phyloP scores from a whole-genome alignment of 2,888 invertebrate genomes.

The Agonopterix arenella region DNA sequence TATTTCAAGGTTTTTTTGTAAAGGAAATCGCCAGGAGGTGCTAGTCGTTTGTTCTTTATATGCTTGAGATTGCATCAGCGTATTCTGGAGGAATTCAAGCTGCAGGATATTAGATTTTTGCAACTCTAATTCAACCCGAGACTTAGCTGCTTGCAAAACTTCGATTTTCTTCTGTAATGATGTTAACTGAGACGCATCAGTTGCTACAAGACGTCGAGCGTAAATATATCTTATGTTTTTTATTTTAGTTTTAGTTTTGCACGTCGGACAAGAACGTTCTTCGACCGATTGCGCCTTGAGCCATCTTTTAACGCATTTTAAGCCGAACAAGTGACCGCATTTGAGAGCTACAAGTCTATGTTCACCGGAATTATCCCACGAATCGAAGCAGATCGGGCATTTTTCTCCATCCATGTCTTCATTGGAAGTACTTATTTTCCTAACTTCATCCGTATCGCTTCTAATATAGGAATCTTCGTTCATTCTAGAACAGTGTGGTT shows the following conservation, averaged over 20 bases:
- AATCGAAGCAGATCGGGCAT: constrained; percentile 93
- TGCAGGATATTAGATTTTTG: constrained; percentile 46
- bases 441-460: constrained; percentile 25
- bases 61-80: constrained; percentile 46
- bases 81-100: constrained; percentile 40
- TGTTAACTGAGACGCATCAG: constrained; percentile 88
- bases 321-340: constrained; percentile 96
- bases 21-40: constrained; percentile 61
- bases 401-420: constrained; percentile 71
- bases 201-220: constrained; percentile 83
- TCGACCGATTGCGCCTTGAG: constrained; percentile 71
- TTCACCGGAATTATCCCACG: constrained; percentile 90
- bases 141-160: constrained; percentile 73
- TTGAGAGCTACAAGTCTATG: constrained; percentile 90
- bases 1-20: constrained; percentile 82
- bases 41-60: constrained; percentile 29
- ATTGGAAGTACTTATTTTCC: constrained; percentile 34
- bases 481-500: background rate
- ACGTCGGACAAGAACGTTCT: constrained; percentile 89
- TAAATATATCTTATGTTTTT: constrained; percentile 88
- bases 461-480: background rate
- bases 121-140: constrained; percentile 79
- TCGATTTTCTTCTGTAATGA: constrained; percentile 79
- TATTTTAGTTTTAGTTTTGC: constrained; percentile 83
- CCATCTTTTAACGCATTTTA: constrained; percentile 88